Evolutionary conservation across 2,113 vertebrate species (phyloP), one percentile per base, ranked within the genome.

Genomic region (Leptobrachium leishanense): DNA sequence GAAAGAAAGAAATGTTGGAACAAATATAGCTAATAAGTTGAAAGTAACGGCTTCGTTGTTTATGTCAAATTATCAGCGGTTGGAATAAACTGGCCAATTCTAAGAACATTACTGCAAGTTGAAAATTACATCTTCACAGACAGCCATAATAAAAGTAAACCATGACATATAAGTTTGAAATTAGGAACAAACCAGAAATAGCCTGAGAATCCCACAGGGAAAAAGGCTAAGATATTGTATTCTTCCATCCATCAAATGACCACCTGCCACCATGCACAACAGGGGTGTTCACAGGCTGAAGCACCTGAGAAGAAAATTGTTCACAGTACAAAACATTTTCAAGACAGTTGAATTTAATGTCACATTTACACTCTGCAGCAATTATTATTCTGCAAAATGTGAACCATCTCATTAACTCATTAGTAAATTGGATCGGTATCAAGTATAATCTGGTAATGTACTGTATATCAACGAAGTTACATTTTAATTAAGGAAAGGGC

Each of bases 291-390:
- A 57, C 41, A 46, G 57, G 50, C 55, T 80, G 68, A 80, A 80
- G 55, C 43, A 67, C 20, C 65, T 74, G 63, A 68, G 66, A 73
- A 80, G 66, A 62, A 80, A 80, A 80, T 62, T 74, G 63, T 72
- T 72, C 77, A 64, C 64, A 66, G 67, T 42, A 74, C 66, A 72
- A 74, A 68, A 74, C 57, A 66, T 74, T 80, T 64, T 80, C 71
- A 41, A 65, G 71, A 46, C 46, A 75, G 43, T 66, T 15, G 72
- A 59, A 72, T 46, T 4, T 43, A 79, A 79, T 74, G 71, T 62
- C 71, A 68, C 50, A 74, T 74, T 74, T 43, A 46, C 43, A 54
- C 62, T 62, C n/a, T 15, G 59, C 76, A 43, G 40, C 53, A 55
- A 74, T 31, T 31, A 46, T 41, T 72, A 71, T 46, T 44, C 9